Conservation (phyloP, 2,888 invertebrate species). For the Myopa testacea region DNA sequence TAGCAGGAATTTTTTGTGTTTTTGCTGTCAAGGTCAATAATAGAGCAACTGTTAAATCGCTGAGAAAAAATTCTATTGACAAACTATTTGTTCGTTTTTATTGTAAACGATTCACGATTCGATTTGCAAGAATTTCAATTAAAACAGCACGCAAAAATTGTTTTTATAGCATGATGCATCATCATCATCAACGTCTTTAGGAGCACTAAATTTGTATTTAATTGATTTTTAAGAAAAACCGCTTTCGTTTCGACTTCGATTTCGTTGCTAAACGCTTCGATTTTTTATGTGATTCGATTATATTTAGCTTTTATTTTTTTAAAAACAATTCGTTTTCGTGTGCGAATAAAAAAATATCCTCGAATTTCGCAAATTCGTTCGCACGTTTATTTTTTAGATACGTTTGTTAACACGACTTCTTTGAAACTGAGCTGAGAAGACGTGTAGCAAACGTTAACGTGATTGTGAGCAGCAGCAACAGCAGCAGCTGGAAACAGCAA, state of each 20-base stretch:
- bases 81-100: background rate
- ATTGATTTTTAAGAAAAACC: background rate
- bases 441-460: conserved; percentile 40
- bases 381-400: conserved; percentile 55
- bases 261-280: background rate
- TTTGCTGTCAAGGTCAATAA: conserved; percentile 3
- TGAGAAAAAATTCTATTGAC: background rate
- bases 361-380: background rate
- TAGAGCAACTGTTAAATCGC: background rate
- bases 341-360: too few relatives aligned
- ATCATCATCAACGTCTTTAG: too few relatives aligned
- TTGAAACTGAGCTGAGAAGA: conserved; percentile 58
- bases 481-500: conserved; percentile 32
- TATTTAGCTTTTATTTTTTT: background rate
- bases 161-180: background rate
- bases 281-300: background rate
- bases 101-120: background rate
- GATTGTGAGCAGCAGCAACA: conserved; percentile 37
- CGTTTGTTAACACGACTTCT: conserved; percentile 66
- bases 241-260: conserved; percentile 15
- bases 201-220: background rate
- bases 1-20: background rate
- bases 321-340: too few relatives aligned
- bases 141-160: background rate
- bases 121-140: background rate